Evolutionary conservation across 1,140 invertebrate genomes (phyloP).

Genomic region (Charaxes varanes): DNA sequence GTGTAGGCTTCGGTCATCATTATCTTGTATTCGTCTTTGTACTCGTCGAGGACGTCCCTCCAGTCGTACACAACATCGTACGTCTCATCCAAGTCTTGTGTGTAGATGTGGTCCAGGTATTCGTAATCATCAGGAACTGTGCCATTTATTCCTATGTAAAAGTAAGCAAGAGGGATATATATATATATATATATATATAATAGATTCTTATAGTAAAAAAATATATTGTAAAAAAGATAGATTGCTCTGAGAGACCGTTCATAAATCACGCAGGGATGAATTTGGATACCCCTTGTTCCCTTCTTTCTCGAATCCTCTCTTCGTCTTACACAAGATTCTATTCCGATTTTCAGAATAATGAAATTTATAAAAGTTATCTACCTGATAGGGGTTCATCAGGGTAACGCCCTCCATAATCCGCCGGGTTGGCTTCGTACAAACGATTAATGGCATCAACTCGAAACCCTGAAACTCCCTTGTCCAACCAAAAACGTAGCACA

Average conservation of each 20-base stretch:
- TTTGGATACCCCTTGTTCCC: too few species aligned
- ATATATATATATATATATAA: too few species aligned
- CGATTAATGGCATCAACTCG: conserved; percentile 80
- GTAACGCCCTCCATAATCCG: conserved; percentile 60
- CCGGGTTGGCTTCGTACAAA: conserved; percentile 73
- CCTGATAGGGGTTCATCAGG: conserved; percentile 74
- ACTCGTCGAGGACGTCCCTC: conserved; percentile 69
- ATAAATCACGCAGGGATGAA: too few species aligned
- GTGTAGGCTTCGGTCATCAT: conserved; percentile 85
- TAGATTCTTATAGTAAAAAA: too few species aligned
- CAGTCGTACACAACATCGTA: conserved; percentile 73
- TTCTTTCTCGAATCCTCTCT: too few species aligned
- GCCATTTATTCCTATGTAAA: conserved; percentile 41
- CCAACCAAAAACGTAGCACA: conserved; percentile 83
- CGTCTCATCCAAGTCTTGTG: conserved; percentile 70
- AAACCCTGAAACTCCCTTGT: conserved; percentile 84
- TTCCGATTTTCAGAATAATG: too few species aligned
- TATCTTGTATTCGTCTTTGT: conserved; percentile 72
- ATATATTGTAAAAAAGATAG: too few species aligned
- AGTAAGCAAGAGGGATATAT: neutral
- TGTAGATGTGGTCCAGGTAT: conserved; percentile 78
- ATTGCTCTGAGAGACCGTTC: too few species aligned
- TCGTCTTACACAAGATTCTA: too few species aligned
- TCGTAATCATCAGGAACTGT: conserved; percentile 67
- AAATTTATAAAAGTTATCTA: too few species aligned